Evolutionary conservation across 2,113 vertebrate species (phyloP).

Genomic region (Mustelus asterias): DNA sequence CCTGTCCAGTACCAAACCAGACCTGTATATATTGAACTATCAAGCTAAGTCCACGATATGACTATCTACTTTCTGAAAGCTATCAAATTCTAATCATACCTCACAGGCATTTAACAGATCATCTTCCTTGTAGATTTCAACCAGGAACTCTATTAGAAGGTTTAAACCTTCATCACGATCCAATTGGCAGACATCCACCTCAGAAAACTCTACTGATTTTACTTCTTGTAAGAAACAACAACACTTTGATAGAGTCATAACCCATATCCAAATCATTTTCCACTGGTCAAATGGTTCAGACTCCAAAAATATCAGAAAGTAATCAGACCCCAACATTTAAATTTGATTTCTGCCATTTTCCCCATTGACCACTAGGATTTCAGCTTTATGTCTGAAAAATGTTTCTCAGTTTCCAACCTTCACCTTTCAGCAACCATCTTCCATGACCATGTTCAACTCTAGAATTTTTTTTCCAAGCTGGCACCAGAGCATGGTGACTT

Average conservation of each 20-base stretch:
- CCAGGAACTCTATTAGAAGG: too few species aligned
- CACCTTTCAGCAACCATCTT: neutral
- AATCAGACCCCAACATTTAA: neutral
- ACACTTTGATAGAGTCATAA: neutral
- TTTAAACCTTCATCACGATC: neutral
- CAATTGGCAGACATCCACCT: too few species aligned
- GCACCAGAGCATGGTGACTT: too few species aligned
- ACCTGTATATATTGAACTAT: neutral
- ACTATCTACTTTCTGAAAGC: too few species aligned
- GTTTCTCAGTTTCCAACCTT: neutral
- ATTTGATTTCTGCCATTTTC: too few species aligned
- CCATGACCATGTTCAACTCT: neutral
- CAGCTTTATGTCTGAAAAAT: neutral
- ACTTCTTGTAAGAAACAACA: too few species aligned
- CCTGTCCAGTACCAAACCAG: neutral
- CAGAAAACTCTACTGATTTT: too few species aligned
- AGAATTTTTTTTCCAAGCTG: neutral
- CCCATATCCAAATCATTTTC: neutral
- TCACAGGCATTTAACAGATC: too few species aligned
- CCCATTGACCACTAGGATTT: neutral
- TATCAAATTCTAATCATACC: too few species aligned
- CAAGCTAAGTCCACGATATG: too few species aligned
- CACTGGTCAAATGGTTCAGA: neutral
- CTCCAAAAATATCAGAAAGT: neutral
- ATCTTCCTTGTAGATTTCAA: too few species aligned